These are phyloP conservation scores for Cydia pomonella DNA, from an alignment of 1,140 invertebrate genomes.

Conservation along the genomic window DNA sequence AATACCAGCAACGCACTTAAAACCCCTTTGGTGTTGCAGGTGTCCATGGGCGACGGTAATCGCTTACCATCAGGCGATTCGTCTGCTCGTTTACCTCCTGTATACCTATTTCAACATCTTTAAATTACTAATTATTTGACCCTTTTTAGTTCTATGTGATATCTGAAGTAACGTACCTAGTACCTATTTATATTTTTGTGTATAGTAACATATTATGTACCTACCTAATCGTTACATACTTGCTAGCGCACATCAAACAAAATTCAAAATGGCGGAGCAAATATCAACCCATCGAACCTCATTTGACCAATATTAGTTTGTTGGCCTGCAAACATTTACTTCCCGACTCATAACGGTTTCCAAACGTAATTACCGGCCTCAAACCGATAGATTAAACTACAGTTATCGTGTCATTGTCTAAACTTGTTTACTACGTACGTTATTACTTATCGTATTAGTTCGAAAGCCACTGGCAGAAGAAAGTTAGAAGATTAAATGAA, in stretches of 20 bases:
- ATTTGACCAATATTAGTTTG: constrained; percentile 8
- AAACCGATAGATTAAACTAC: constrained; percentile 26
- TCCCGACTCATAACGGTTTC: constrained; percentile 21
- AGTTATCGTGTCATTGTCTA: constrained; percentile 19
- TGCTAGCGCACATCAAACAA: background rate
- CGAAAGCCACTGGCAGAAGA: background rate
- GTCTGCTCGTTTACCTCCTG: too few relatives aligned
- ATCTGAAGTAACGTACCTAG: too few relatives aligned
- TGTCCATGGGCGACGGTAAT: too few relatives aligned
- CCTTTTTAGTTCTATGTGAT: too few relatives aligned
- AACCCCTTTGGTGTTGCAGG: too few relatives aligned
- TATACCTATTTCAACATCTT: too few relatives aligned
- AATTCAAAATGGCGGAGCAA: constrained; percentile 12
- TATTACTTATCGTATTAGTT: background rate
- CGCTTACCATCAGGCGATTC: too few relatives aligned
- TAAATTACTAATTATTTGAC: too few relatives aligned
- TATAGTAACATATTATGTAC: too few relatives aligned
- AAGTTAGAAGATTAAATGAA: background rate
- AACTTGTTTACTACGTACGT: background rate
- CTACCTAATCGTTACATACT: background rate
- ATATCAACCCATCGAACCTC: constrained; percentile 16
- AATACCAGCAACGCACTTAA: too few relatives aligned
- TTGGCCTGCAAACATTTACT: constrained; percentile 2
- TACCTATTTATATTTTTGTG: too few relatives aligned
- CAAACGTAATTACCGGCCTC: constrained; percentile 15